Evolutionary conservation across 2,888 invertebrate genomes (phyloP).

Genomic region (Meiosimyza platycephala): DNA sequence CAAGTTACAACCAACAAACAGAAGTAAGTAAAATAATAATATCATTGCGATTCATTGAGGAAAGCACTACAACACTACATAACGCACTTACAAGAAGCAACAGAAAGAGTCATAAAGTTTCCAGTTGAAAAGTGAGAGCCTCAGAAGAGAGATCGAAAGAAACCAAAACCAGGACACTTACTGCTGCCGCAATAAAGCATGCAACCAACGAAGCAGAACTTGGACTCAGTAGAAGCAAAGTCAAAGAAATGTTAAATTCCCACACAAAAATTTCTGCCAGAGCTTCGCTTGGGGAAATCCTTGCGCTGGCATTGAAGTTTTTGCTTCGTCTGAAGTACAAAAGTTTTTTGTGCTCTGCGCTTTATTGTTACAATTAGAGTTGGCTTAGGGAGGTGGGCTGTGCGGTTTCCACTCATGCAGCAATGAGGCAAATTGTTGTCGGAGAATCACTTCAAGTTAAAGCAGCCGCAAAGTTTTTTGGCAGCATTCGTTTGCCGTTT

Average conservation of each 20-base stretch:
- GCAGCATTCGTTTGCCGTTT: constrained; percentile 11
- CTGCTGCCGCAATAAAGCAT: constrained; percentile 32
- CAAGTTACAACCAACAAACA: background rate
- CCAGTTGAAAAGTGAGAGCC: background rate
- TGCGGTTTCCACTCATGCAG: no score
- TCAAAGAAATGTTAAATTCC: constrained; percentile 9
- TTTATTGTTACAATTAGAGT: background rate
- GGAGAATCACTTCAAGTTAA: background rate
- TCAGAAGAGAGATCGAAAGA: constrained; percentile 2
- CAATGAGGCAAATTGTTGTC: background rate
- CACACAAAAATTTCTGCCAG: background rate
- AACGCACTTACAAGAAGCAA: background rate
- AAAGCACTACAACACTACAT: background rate
- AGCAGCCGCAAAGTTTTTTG: constrained; percentile 7
- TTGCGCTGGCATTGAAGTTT: background rate
- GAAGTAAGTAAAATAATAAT: constrained; percentile 10
- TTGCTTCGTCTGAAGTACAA: background rate
- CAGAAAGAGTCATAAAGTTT: background rate
- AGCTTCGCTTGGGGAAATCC: constrained; percentile 23
- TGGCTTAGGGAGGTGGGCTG: no score
- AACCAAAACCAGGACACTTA: background rate
- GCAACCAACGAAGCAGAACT: constrained; percentile 41
- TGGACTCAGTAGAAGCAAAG: constrained; percentile 34
- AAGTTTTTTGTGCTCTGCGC: background rate
- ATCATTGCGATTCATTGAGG: constrained; percentile 25